Evolutionary conservation across 2,888 invertebrate genomes (phyloP).

Genomic region (Drosophila paranaensis): DNA sequence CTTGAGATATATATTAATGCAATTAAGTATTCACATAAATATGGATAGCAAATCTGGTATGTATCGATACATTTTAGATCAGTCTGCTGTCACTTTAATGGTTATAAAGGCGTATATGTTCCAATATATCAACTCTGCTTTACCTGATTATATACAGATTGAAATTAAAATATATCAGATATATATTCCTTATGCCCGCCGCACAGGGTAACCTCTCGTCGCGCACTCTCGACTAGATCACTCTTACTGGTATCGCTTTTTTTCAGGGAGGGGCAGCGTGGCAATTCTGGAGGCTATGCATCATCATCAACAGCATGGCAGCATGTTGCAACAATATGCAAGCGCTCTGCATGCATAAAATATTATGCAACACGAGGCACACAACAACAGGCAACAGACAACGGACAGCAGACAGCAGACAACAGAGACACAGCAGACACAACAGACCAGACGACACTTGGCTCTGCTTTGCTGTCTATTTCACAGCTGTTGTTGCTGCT

Average conservation of each 20-base stretch:
- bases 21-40: too few relatives aligned
- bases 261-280: slow-evolving; percentile 66
- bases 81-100: too few relatives aligned
- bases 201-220: slow-evolving; percentile 5
- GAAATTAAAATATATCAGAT: too few relatives aligned
- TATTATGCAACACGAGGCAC: slow-evolving; percentile 71
- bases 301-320: slow-evolving; percentile 73
- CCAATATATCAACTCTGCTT: too few relatives aligned
- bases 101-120: too few relatives aligned
- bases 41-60: too few relatives aligned
- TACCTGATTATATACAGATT: too few relatives aligned
- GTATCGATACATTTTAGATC: too few relatives aligned
- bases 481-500: slow-evolving; percentile 28
- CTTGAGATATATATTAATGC: too few relatives aligned
- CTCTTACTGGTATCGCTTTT: slow-evolving; percentile 19
- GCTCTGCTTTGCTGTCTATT: slow-evolving; percentile 37
- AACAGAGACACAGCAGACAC: slow-evolving; percentile 40
- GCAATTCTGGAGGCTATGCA: slow-evolving; percentile 79
- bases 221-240: slow-evolving; percentile 5
- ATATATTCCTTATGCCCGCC: too few relatives aligned
- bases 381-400: slow-evolving; percentile 40
- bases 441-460: slow-evolving; percentile 69
- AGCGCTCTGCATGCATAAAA: slow-evolving; percentile 76
- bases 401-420: slow-evolving; percentile 15
- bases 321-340: slow-evolving; percentile 76